Evolutionary conservation across 2,113 vertebrate species (phyloP).

Genomic region (Trichechus manatus): DNA sequence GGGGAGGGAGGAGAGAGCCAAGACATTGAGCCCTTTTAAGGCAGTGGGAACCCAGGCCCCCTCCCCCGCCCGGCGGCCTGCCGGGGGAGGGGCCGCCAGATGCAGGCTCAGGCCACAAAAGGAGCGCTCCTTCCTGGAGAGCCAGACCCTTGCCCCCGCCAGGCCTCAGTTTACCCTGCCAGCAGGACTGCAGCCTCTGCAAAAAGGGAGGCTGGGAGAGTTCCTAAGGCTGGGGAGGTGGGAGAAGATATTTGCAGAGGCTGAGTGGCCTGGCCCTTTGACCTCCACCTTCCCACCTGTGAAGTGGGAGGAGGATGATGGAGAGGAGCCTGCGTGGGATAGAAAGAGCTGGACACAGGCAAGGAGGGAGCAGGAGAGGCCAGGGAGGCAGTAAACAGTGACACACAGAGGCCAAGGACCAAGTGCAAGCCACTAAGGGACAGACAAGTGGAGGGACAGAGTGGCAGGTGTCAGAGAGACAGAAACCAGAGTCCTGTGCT

Average conservation of each 20-base stretch:
- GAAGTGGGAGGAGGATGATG: not conserved
- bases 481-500: not conserved
- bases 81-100: conserved; percentile 65
- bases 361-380: not conserved
- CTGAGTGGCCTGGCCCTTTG: not conserved
- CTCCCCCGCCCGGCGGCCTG: conserved; percentile 65
- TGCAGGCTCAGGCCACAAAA: conserved; percentile 78
- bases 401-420: not conserved
- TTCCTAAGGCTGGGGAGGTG: not conserved
- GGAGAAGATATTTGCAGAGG: not conserved
- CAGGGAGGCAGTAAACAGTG: not conserved
- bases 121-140: conserved; percentile 64
- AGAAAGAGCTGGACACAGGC: not conserved
- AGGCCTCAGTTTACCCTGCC: conserved; percentile 70
- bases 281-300: conserved; percentile 42
- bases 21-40: conserved; percentile 84
- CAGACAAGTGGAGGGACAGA: not conserved
- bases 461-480: not conserved
- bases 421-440: not conserved
- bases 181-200: not conserved
- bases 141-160: conserved; percentile 36
- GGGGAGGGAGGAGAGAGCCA: conserved; percentile 75
- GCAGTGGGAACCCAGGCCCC: conserved; percentile 82
- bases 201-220: not conserved
- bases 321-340: not conserved